Conservation (phyloP, 2,113 vertebrate species). For the Cinclus cinclus region DNA sequence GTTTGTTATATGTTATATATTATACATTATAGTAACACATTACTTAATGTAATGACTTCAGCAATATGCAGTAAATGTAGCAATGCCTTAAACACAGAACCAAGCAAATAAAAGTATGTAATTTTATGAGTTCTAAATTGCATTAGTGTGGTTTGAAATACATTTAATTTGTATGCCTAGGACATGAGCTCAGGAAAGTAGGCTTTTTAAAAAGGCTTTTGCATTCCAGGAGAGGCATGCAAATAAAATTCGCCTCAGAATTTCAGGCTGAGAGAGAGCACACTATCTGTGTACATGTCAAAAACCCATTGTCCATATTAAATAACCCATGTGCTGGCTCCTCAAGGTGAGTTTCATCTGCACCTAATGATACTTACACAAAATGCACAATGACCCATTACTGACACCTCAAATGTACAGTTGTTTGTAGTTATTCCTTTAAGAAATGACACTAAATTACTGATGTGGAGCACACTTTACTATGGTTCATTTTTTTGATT, state of each 20-base stretch:
- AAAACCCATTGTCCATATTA: not conserved
- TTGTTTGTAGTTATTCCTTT: not conserved
- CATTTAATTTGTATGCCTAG: not conserved
- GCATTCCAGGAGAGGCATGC: not conserved
- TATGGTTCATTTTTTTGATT: not conserved
- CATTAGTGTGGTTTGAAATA: not conserved
- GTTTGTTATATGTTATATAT: no score
- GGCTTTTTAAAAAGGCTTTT: no score
- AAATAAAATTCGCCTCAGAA: not conserved
- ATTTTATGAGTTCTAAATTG: not conserved
- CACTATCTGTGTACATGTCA: rapidly evolving
- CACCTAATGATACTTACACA: not conserved
- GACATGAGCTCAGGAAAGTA: not conserved
- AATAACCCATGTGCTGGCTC: not conserved
- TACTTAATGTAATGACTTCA: not conserved
- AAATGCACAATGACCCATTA: not conserved
- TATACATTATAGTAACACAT: not conserved
- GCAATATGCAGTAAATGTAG: not conserved
- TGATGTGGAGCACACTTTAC: not conserved
- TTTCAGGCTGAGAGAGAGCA: not conserved
- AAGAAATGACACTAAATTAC: not conserved
- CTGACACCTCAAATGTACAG: no score
- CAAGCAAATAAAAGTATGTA: not conserved
- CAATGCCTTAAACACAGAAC: not conserved
- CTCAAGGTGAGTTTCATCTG: not conserved